Conservation (phyloP, 2,113 vertebrate species). For the Ctenodactylus gundi region DNA sequence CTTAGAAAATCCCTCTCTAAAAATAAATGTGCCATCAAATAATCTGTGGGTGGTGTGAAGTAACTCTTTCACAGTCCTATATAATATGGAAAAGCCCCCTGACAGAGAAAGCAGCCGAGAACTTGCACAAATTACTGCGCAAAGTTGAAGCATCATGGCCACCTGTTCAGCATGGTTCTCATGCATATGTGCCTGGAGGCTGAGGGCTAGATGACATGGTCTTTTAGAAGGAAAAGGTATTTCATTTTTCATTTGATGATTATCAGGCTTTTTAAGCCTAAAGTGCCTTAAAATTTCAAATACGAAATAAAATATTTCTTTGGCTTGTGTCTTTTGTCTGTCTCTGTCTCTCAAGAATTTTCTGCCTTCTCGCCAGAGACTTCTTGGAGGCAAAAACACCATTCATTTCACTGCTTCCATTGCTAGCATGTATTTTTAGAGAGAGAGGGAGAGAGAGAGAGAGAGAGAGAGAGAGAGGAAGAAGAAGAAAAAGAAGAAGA, state of each 20-base stretch:
- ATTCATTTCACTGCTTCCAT: slow-evolving; percentile 43
- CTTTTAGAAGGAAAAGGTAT: slow-evolving; percentile 37
- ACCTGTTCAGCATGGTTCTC: slow-evolving; percentile 68
- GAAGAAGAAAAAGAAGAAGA: rapidly evolving
- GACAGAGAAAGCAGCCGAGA: slow-evolving; percentile 60
- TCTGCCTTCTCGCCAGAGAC: slow-evolving; percentile 27
- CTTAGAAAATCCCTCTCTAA: slow-evolving; percentile 59
- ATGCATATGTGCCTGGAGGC: slow-evolving; percentile 6
- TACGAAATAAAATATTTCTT: slow-evolving; percentile 35
- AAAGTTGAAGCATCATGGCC: slow-evolving; percentile 49
- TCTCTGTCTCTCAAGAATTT: neutral
- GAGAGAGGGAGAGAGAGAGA: neutral
- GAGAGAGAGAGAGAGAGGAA: neutral
- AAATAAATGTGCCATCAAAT: slow-evolving; percentile 60
- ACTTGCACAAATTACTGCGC: slow-evolving; percentile 57
- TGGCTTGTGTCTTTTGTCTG: neutral
- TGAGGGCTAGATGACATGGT: slow-evolving; percentile 41
- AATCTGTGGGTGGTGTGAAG: slow-evolving; percentile 32
- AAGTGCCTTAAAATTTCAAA: slow-evolving; percentile 20
- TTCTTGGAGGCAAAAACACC: slow-evolving; percentile 41
- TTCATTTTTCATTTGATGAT: slow-evolving; percentile 31
- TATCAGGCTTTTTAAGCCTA: slow-evolving; percentile 31
- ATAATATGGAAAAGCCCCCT: slow-evolving; percentile 34
- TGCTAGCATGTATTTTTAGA: too few relatives aligned
- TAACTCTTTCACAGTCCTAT: slow-evolving; percentile 20